phyloP scores from a whole-genome alignment of 92 coral and sea anemone species.

The Parazoanthus darwini region DNA sequence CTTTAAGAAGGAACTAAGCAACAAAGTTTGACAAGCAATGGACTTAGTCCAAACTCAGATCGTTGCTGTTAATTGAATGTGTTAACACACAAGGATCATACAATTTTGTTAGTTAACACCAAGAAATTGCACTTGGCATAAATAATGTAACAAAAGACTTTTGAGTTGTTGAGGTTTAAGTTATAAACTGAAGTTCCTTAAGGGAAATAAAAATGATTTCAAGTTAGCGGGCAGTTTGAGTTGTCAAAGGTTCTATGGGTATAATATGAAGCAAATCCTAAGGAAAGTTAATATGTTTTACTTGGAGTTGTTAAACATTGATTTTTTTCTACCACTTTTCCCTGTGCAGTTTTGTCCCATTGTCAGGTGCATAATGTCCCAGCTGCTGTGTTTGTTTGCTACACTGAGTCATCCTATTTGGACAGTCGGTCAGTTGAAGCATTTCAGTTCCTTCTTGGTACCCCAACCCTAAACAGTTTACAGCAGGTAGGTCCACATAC shows the following conservation, averaged over 20 bases:
- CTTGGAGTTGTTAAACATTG: too few relatives aligned
- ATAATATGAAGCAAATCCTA: too few relatives aligned
- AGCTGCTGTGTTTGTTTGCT: constrained; percentile 85
- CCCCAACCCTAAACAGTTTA: constrained; percentile 52
- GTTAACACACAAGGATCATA: neutral
- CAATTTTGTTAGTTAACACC: neutral
- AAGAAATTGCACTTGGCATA: neutral
- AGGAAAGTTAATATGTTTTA: too few relatives aligned
- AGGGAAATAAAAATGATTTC: neutral
- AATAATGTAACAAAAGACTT: neutral
- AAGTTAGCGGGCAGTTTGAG: too few relatives aligned
- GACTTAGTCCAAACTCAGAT: neutral
- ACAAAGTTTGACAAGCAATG: neutral
- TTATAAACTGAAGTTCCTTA: neutral
- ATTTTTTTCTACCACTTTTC: neutral
- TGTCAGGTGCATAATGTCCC: constrained; percentile 75
- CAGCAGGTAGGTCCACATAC: constrained; percentile 54
- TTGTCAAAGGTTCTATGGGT: too few relatives aligned
- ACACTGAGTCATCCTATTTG: constrained; percentile 66
- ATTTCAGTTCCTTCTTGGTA: constrained; percentile 61
- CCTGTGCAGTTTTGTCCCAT: constrained; percentile 66
- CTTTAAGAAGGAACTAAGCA: neutral
- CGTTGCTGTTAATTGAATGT: neutral
- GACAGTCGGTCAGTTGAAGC: constrained; percentile 80
- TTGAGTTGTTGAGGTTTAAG: neutral